Conservation (phyloP, 1,140 invertebrate genomes). For the Scaptomyza hsui region DNA sequence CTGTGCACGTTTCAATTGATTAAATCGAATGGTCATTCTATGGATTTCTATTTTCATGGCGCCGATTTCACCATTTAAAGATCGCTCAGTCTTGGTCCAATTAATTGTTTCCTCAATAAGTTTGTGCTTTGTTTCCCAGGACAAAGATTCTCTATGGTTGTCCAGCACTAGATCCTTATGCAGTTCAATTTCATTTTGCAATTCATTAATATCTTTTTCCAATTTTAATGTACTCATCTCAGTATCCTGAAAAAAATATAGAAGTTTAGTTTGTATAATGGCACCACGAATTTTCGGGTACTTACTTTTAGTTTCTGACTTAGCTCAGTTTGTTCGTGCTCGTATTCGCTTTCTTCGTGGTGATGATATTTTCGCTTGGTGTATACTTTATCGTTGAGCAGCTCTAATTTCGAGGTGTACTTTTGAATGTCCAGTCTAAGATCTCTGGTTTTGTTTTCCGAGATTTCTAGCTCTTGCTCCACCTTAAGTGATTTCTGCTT, state of each 20-base stretch:
- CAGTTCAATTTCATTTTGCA: constrained; percentile 88
- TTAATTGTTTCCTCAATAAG: constrained; percentile 88
- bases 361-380: constrained; percentile 86
- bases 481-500: constrained; percentile 90
- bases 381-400: constrained; percentile 86
- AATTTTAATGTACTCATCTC: constrained; percentile 88
- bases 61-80: constrained; percentile 88
- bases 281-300: not conserved
- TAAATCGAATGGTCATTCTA: constrained; percentile 90
- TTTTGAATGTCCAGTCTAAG: constrained; percentile 86
- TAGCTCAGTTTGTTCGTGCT: constrained; percentile 86
- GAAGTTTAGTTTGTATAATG: constrained; percentile 62
- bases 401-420: constrained; percentile 86
- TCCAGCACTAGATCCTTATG: constrained; percentile 87
- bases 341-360: constrained; percentile 87
- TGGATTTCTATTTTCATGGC: constrained; percentile 92
- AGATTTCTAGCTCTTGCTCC: constrained; percentile 86
- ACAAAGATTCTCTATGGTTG: constrained; percentile 88
- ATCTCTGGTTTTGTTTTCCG: constrained; percentile 85
- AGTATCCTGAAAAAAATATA: constrained; percentile 84
- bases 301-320: constrained; percentile 85
- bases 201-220: constrained; percentile 87
- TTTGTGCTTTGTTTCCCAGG: constrained; percentile 92
- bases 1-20: constrained; percentile 89
- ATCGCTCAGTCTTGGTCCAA: constrained; percentile 86